Percentiles rank a stretch among this genome's conserved stretches.
phyloP scores from a whole-genome alignment of 1,140 invertebrate genomes.

The Megalonaias nervosa region DNA sequence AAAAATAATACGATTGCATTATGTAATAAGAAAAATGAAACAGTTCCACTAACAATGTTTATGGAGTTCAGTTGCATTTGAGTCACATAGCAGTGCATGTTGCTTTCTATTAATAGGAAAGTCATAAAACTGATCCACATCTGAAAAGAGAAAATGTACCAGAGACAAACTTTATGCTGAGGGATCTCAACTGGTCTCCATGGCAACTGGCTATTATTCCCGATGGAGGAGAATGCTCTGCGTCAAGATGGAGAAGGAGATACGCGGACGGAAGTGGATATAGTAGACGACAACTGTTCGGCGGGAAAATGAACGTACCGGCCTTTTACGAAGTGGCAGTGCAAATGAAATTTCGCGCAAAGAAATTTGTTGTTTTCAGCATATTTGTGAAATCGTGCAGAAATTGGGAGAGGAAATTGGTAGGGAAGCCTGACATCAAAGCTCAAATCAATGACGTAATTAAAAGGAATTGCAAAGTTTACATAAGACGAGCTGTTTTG shows the following conservation, averaged over 20 bases:
- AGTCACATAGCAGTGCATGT: neutral
- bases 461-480: constrained; percentile 11
- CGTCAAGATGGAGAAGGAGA: neutral
- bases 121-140: constrained; percentile 12
- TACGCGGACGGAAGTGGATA: neutral
- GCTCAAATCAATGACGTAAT: constrained; percentile 7
- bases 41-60: neutral
- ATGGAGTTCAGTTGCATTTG: neutral
- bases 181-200: constrained; percentile 14
- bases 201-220: constrained; percentile 17
- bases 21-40: no score
- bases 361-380: constrained; percentile 15
- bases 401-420: constrained; percentile 20
- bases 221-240: no score
- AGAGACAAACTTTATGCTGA: constrained; percentile 22
- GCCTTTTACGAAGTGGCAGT: constrained; percentile 22
- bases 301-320: constrained; percentile 24
- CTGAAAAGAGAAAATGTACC: constrained; percentile 27
- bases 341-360: constrained; percentile 1
- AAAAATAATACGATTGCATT: no score
- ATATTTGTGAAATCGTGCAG: constrained; percentile 1
- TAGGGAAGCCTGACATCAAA: constrained; percentile 8
- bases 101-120: neutral
- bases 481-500: constrained; percentile 1
- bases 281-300: constrained; percentile 2